Percentiles rank a stretch among this genome's conserved stretches.
These are phyloP conservation scores for Phrynocephalus guinanensis DNA, from an alignment of 2,797 vertebrate genomes.

Conservation along the genomic window DNA sequence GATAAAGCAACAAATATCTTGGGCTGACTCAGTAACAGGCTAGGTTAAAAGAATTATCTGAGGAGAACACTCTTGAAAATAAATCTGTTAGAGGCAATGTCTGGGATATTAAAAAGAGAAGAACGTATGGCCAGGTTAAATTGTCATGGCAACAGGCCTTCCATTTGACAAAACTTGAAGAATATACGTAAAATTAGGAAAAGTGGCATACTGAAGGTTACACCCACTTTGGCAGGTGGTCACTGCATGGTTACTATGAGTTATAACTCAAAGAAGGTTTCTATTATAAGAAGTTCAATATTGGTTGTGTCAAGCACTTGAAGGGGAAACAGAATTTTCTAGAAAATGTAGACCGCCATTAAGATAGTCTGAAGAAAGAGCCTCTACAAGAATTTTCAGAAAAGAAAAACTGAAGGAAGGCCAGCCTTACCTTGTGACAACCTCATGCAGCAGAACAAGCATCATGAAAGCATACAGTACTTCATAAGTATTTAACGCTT, in stretches of 20 bases:
- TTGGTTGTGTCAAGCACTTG: too few relatives aligned
- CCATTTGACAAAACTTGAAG: too few relatives aligned
- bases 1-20: too few relatives aligned
- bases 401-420: neutral
- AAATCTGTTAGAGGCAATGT: neutral
- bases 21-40: neutral
- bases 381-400: neutral
- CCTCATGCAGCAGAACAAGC: neutral
- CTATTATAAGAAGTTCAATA: neutral
- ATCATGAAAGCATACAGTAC: neutral
- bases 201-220: too few relatives aligned
- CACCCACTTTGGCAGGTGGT: too few relatives aligned
- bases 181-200: neutral
- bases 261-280: neutral
- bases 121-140: neutral
- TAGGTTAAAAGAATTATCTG: neutral
- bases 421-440: neutral
- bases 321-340: neutral
- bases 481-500: neutral
- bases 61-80: neutral
- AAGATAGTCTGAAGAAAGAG: neutral
- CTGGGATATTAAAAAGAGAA: neutral
- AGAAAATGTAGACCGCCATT: neutral
- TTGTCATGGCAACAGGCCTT: neutral
- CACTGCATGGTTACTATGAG: too few relatives aligned